These are phyloP conservation scores for Mormyrus hasselquistii DNA, from an alignment of 2,797 vertebrate genomes.

Conservation along the genomic window DNA sequence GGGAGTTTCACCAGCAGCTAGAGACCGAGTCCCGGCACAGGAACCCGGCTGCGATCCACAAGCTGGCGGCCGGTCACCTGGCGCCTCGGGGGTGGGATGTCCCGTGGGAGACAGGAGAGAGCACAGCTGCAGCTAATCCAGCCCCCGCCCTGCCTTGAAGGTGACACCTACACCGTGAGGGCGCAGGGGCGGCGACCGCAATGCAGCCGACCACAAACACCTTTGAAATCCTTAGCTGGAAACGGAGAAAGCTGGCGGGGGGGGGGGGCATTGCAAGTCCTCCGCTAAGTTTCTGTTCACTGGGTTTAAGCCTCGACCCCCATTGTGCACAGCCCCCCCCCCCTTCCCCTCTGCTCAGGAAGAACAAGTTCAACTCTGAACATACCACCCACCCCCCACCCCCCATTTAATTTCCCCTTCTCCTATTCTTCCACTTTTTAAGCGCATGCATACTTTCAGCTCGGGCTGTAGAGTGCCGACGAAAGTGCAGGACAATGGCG, in stretches of 20 bases:
- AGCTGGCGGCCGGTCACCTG: neutral
- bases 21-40: neutral
- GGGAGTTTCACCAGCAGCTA: neutral
- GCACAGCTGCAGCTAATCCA: constrained; percentile 56
- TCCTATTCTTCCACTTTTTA: constrained; percentile 57
- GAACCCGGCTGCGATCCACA: neutral
- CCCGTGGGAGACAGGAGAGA: constrained; percentile 51
- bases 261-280: constrained; percentile 29
- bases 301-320: constrained; percentile 39
- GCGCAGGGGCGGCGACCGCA: constrained; percentile 31
- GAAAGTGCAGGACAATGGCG: constrained; percentile 71
- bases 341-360: constrained; percentile 43
- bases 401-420: constrained; percentile 49
- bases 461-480: constrained; percentile 62
- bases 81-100: constrained; percentile 30
- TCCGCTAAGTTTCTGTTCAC: constrained; percentile 38
- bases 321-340: constrained; percentile 48
- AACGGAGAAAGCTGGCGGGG: constrained; percentile 35
- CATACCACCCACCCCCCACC: constrained; percentile 43
- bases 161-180: constrained; percentile 48
- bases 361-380: constrained; percentile 53
- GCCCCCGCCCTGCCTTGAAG: constrained; percentile 47
- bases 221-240: constrained; percentile 38
- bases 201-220: constrained; percentile 33
- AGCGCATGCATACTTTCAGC: constrained; percentile 72